Evolutionary conservation across 2,113 vertebrate species (phyloP).

Genomic region (Chamaea fasciata): DNA sequence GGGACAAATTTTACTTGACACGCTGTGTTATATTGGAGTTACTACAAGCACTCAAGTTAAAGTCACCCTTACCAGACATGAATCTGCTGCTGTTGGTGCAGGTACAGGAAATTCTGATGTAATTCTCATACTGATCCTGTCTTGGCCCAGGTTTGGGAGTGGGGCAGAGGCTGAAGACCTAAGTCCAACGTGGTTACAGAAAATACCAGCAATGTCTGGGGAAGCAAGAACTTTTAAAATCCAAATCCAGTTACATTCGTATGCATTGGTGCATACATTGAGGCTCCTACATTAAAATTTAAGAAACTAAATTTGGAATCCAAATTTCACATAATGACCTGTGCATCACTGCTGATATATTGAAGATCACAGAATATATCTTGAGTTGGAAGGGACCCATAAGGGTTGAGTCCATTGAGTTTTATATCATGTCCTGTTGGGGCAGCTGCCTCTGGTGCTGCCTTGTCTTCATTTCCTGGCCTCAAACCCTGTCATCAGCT

Average conservation of each 20-base stretch:
- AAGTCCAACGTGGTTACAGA: neutral
- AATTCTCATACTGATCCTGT: neutral
- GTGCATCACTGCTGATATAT: neutral
- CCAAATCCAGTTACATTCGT: neutral
- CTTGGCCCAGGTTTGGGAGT: neutral
- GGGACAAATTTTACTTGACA: constrained; percentile 98
- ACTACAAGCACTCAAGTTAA: constrained; percentile 95
- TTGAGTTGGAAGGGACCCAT: neutral
- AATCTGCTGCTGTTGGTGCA: constrained; percentile 95
- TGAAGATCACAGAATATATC: neutral
- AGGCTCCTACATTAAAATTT: neutral
- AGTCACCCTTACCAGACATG: constrained; percentile 93
- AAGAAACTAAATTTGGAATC: neutral
- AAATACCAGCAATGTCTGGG: neutral
- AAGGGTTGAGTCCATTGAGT: neutral
- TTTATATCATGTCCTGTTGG: neutral
- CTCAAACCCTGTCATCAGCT: neutral
- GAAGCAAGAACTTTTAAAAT: neutral
- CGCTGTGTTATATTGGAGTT: constrained; percentile 94
- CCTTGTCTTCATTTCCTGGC: neutral
- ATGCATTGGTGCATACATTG: neutral
- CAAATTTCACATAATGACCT: neutral
- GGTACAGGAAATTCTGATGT: constrained; percentile 71
- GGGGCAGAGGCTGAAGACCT: neutral
- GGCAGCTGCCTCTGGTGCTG: neutral